These are phyloP conservation scores for Spizaetus ornatus DNA, from an alignment of 2,113 vertebrate species.

Conservation along the genomic window DNA sequence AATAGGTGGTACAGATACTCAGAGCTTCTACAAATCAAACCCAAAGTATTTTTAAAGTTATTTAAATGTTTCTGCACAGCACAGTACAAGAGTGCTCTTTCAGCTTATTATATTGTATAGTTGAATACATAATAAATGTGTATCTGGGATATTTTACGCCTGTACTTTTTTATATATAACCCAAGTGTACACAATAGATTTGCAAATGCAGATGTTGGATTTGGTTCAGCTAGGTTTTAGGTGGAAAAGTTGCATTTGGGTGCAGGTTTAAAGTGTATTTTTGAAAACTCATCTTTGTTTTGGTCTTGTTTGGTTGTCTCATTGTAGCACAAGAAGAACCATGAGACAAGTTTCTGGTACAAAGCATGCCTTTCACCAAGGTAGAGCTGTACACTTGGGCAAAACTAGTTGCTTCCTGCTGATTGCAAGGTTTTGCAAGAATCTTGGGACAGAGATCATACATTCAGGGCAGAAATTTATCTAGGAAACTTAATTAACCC, in stretches of 20 bases:
- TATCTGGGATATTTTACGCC: not conserved
- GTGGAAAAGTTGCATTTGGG: not conserved
- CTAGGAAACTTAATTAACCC: not conserved
- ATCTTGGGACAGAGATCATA: not conserved
- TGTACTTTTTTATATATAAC: not conserved
- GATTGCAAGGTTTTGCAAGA: not conserved
- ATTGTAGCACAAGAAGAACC: not conserved
- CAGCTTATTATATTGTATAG: not conserved
- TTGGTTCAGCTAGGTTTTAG: not conserved
- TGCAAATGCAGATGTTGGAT: not conserved
- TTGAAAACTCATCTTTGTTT: not conserved
- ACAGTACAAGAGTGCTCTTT: not conserved
- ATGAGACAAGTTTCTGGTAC: not conserved
- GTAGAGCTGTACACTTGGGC: not conserved
- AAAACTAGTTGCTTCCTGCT: not conserved
- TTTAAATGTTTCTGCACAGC: not conserved
- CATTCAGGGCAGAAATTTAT: not conserved
- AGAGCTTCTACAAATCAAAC: not conserved
- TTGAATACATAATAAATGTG: not conserved
- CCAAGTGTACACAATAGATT: not conserved
- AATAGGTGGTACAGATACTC: not conserved
- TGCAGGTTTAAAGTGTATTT: not conserved
- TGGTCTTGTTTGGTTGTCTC: not conserved
- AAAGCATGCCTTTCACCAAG: not conserved
- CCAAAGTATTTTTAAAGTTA: not conserved